Base-by-base conservation (phyloP, 2,113 vertebrate species). In the Cyanoderma ruficeps region DNA sequence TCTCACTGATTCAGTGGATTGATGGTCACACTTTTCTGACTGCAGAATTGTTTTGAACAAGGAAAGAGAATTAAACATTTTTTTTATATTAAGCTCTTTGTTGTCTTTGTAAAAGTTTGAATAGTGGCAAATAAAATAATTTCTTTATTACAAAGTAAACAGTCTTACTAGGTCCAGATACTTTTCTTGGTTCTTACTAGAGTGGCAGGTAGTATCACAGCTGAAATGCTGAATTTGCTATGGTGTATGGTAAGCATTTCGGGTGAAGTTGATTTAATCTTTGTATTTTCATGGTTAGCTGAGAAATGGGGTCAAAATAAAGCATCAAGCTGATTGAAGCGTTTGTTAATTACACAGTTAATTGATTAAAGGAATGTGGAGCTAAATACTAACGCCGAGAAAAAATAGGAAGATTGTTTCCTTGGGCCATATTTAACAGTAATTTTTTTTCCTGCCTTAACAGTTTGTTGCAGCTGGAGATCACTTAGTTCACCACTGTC, bases 401-500 rank as follows among this genome's bases (percentile, higher is more conserved):
- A 18, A 87, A 91, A n/a, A 14, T 3, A 76, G 11, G 25, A 75
- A 75, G 19, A 52, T 87, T 91, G 22, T 61, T 82, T 87, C 13
- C 17, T 44, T 90, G 17, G 5, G 53, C 30, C 16, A 7, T 82
- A 9, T 91, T 84, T 84, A 81, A 41, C 59, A 57, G 23, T 47
- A 41, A 35, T 96, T 95, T 46, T 67, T 91, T 90, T 87, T 74
- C 37, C 56, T 90, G 33, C 74, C 55, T 96, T 81, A 96, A 70
- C 95, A 99, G 99, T 99, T 99, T 98, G 98, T 99, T 10, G 99
- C 99, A 93, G 99, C 99, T 83, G 99, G 99, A 97, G 99, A 99
- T 97, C 99, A 99, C 95, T 96, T 99, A 97, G 99, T 99, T 93
- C 99, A 99, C 96, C 99, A 99, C 97, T 99, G 99, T 94, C 99